Evolutionary conservation across 2,888 invertebrate species (phyloP), one percentile per base, ranked within the genome.

Genomic region (Taphrorychus bicolor): DNA sequence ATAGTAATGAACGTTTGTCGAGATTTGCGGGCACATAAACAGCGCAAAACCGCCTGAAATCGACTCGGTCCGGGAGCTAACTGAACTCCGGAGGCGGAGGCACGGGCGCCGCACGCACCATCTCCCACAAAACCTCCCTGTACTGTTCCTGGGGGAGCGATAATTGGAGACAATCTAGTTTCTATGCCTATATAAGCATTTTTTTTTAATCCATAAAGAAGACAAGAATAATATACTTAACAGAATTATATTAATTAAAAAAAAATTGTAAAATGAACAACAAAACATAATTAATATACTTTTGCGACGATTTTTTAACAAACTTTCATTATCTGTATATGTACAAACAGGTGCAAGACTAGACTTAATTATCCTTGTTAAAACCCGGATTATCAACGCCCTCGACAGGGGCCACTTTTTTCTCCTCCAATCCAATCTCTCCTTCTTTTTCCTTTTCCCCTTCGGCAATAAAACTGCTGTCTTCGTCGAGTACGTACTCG

Each of bases 401-500:
- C 45, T 70, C 69, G 41, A 23, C 4, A 45, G 45, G 17, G 45
- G 45, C 14, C 45, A 17, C 17, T 16, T 45, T 45, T 3, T 14
- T 45, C 9, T 45, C 59, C 40, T 11, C 41, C 9, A 58, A 41
- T 23, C 66, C 68, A 23, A 22, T 62, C 3, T 69, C 68, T 16
- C 52, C 63, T 0, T 7, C 24, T 0, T 11, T 18, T 45, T 16
- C 5, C 16, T n/a, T n/a, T n/a, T n/a, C n/a, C n/a, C n/a, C n/a
- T n/a, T n/a, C n/a, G n/a, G n/a, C n/a, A n/a, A 1, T 42, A 16
- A 57, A 16, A 18, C 58, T 57, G 5, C 61, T 62, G 17, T 84
- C 82, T 21, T 79, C 77, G 1, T 84, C 82, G 0, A 17, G 42
- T 0, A 86, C 86, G 79, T 94, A 94, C 73, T 88, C 89, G 83